Evolutionary conservation across 2,888 invertebrate species (phyloP).

Genomic region (Drosophila tanythrix): DNA sequence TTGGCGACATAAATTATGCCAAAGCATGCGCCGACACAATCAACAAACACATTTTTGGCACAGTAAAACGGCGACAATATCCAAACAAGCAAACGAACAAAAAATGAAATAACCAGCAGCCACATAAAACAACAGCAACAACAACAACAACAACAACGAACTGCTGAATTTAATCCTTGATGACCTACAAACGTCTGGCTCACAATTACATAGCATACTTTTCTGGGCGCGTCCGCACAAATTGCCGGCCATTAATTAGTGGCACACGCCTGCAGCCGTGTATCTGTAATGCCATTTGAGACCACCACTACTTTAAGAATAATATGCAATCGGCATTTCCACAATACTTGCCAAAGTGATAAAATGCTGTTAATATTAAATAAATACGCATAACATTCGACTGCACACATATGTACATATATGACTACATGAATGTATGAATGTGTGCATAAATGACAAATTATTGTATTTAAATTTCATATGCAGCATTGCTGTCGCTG

Average conservation of each 20-base stretch:
- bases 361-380: constrained; percentile 47
- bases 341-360: constrained; percentile 12
- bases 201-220: constrained; percentile 57
- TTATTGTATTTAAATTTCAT: constrained; percentile 39
- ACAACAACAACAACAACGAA: constrained; percentile 10
- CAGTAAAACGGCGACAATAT: constrained; percentile 19
- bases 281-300: constrained; percentile 55
- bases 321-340: not conserved
- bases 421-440: not conserved
- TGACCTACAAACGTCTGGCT: constrained; percentile 62
- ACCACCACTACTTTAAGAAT: constrained; percentile 39
- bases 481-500: constrained; percentile 26
- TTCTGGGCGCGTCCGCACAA: constrained; percentile 58
- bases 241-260: constrained; percentile 74
- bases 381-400: constrained; percentile 1
- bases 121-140: not conserved
- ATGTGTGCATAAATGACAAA: constrained; percentile 11
- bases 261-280: constrained; percentile 51
- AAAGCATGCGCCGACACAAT: constrained; percentile 60
- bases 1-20: constrained; percentile 74
- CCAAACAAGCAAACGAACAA: constrained; percentile 9
- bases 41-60: constrained; percentile 39
- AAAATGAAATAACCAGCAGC: constrained; percentile 4
- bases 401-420: not conserved
- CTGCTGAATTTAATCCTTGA: constrained; percentile 22